A percentile compares a stretch with the other conserved stretches of the same genome.
phyloP scores from a whole-genome alignment of 2,113 vertebrate genomes.

The Cebidichthys violaceus region DNA sequence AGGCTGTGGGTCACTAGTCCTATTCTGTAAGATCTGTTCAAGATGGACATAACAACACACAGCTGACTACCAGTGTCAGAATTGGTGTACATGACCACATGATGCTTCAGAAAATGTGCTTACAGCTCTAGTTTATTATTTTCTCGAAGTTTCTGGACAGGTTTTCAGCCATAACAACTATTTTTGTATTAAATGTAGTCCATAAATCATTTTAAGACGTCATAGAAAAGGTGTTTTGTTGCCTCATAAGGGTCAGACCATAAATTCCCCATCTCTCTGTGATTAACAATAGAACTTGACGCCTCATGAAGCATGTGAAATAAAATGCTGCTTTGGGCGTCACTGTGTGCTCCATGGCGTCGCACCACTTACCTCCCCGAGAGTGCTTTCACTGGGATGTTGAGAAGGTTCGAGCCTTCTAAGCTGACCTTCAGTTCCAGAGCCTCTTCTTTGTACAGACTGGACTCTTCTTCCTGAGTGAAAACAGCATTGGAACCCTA shows the following conservation, averaged over 20 bases:
- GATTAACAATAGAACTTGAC: neutral
- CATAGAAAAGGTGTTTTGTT: neutral
- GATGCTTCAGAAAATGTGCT: neutral
- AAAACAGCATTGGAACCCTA: neutral
- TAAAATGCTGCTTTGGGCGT: neutral
- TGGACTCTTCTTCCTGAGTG: slow-evolving; percentile 88
- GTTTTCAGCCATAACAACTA: neutral
- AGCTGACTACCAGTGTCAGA: slow-evolving; percentile 49
- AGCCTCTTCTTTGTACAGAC: slow-evolving; percentile 82
- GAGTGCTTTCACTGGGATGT: slow-evolving; percentile 89
- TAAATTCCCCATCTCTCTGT: neutral
- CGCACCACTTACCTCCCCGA: slow-evolving; percentile 87
- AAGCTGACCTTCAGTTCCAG: slow-evolving; percentile 85
- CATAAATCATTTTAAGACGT: neutral
- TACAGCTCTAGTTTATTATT: neutral
- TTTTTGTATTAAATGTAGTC: neutral
- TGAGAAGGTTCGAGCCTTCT: slow-evolving; percentile 84
- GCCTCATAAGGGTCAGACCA: neutral
- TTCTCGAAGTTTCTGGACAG: neutral
- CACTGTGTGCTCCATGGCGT: neutral
- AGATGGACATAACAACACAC: slow-evolving; percentile 76
- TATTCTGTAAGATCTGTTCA: slow-evolving; percentile 89
- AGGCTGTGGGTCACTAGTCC: slow-evolving; percentile 77
- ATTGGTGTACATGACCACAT: slow-evolving; percentile 15
- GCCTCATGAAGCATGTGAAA: neutral